Evolutionary conservation across 1,140 invertebrate genomes (phyloP).

Genomic region (Diorhabda carinulata): DNA sequence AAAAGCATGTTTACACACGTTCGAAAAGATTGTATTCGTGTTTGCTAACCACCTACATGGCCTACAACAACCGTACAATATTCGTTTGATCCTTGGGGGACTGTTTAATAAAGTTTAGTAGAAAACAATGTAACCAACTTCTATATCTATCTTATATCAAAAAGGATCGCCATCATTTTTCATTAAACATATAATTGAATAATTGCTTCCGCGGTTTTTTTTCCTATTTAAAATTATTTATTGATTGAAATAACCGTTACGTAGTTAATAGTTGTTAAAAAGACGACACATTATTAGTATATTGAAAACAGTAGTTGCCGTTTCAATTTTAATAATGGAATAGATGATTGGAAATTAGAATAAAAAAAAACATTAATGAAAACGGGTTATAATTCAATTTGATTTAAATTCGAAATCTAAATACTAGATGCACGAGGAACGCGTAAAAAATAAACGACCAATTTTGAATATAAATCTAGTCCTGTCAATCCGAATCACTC

Average conservation of each 20-base stretch:
- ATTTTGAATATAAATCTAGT: too few species aligned
- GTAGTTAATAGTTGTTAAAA: constrained; percentile 4
- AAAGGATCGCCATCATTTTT: constrained; percentile 5
- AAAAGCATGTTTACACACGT: too few species aligned
- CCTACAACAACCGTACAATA: not conserved
- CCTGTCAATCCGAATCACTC: too few species aligned
- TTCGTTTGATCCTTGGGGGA: not conserved
- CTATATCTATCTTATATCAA: constrained; percentile 7
- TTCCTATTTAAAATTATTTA: constrained; percentile 9
- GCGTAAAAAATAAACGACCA: too few species aligned
- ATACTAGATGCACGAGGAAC: too few species aligned
- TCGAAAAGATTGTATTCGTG: too few species aligned
- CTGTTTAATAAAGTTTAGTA: constrained; percentile 6
- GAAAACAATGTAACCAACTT: constrained; percentile 5
- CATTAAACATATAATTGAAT: constrained; percentile 16
- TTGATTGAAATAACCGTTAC: not conserved
- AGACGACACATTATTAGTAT: constrained; percentile 6
- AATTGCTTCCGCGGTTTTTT: constrained; percentile 11
- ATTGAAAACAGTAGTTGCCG: constrained; percentile 4
- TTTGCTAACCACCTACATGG: not conserved
- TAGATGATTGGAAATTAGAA: too few species aligned
- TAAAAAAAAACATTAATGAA: too few species aligned
- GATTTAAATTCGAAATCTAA: too few species aligned
- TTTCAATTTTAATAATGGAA: too few species aligned
- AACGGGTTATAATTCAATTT: too few species aligned